phyloP scores from a whole-genome alignment of 2,797 vertebrate genomes.

The Neosilurus mollespiculum region DNA sequence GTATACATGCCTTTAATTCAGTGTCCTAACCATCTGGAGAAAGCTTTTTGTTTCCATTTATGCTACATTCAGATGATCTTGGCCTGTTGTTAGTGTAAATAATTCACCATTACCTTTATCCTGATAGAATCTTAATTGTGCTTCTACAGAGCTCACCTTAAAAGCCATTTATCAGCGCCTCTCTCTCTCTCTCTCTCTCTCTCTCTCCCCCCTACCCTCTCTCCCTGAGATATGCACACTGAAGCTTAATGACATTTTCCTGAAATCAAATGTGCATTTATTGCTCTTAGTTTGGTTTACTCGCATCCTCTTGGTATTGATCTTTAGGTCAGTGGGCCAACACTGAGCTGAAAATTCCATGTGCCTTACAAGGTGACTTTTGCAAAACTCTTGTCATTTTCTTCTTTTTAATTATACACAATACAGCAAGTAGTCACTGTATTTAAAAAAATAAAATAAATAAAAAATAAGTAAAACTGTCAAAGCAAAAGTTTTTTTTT shows the following conservation, averaged over 20 bases:
- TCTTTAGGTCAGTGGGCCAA: constrained; percentile 64
- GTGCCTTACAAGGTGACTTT: background rate
- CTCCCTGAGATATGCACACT: constrained; percentile 55
- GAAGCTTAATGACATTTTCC: constrained; percentile 64
- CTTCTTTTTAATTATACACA: background rate
- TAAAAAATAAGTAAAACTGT: too few species aligned
- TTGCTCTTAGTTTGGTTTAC: constrained; percentile 64
- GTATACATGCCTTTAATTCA: constrained; percentile 66
- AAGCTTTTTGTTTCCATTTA: constrained; percentile 55
- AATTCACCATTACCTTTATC: constrained; percentile 82
- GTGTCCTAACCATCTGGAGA: constrained; percentile 48
- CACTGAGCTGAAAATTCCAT: constrained; percentile 59
- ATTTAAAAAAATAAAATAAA: too few species aligned
- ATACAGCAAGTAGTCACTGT: background rate
- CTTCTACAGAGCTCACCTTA: constrained; percentile 63
- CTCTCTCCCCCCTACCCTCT: constrained; percentile 64
- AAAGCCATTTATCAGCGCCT: constrained; percentile 73
- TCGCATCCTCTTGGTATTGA: constrained; percentile 68
- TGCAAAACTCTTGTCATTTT: constrained; percentile 3
- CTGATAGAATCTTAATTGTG: constrained; percentile 84
- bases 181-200: constrained; percentile 61
- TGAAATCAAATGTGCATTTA: constrained; percentile 65
- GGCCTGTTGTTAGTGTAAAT: constrained; percentile 77
- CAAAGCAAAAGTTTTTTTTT: background rate
- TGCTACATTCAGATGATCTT: constrained; percentile 64